Evolutionary conservation across 2,797 vertebrate genomes (phyloP), one percentile per base, ranked within the genome.

Genomic region (Masticophis lateralis): DNA sequence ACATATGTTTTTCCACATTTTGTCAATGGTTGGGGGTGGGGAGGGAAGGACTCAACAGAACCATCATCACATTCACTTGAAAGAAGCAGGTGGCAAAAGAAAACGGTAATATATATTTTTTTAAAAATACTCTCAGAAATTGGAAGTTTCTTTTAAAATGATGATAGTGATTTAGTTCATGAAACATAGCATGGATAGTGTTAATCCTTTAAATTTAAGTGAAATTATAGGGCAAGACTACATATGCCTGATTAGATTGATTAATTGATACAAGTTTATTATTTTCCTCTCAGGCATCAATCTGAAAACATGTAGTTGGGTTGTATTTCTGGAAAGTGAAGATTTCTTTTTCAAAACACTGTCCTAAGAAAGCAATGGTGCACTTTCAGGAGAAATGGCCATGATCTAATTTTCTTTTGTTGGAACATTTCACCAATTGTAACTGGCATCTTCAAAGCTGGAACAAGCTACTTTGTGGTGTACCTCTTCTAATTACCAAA

Each of bases 251-350:
- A 47, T 43, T 83, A 22, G 74, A 83, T 83, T 83, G 37, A 43
- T 79, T 83, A 11, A 83, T 47, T 83, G 74, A 47, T 83, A 3
- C 11, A 83, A 83, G 4, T 11, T 22, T 83, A 83, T 43, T 83
- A 43, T 27, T 47, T 89, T 95, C 79, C 55, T 20, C n/a, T 60
- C 8, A 51, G 55, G 56, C 90, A 25, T 7, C 94, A 96, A 37
- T 28, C 32, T 87, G 51, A 89, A 60, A 95, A 94, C 53, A 14
- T 83, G 94, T 94, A 94, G 86, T 47, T 1, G 0, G 37, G 47
- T 86, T 87, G 32, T 91, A 4, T 87, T 95, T 94, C 91, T 51
- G 92, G 47, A 63, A 69, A 74, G 10, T 10, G 89, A 47, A 4
- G 94, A 88, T 93, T 87, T 74, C 14, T 74, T 74, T 74, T 74